Base-by-base conservation (phyloP, 2,888 invertebrate species). In the Erebia epiphron region DNA sequence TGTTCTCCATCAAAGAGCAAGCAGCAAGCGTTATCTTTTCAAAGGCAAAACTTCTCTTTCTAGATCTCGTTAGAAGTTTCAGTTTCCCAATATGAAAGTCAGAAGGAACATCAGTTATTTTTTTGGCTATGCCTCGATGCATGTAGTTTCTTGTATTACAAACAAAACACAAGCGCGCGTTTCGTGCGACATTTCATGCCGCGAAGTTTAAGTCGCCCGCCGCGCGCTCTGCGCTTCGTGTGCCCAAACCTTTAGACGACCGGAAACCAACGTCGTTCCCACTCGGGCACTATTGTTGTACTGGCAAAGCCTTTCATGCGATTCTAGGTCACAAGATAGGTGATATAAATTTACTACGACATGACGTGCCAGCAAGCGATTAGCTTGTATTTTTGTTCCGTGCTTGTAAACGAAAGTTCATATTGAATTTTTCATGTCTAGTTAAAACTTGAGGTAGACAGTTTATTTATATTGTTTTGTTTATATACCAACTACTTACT, bases 251-350 rank as follows among this genome's bases (percentile, higher is more conserved):
- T 16, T 52, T 52, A 16, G 1, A 79, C 86, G 76, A 80, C 71
- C 80, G 82, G 83, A 82, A 83, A 81, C 65, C 77, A 75, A 71
- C 70, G 72, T 71, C 64, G 72, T 52, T 63, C 66, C 62, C 60
- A 69, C 73, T 72, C 68, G 69, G 72, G 65, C 73, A 72, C 71
- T 73, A 73, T 73, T 75, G 74, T 75, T 73, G 74, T 63, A 62
- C 71, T 69, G 61, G 68, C 70, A 63, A 71, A 70, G 71, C 66
- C 73, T 73, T 74, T 68, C 68, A 64, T 67, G 57, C 63, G 63
- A 70, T 76, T 76, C 71, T 74, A 74, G 75, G 76, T 76, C 72
- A 71, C 61, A 49, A 61, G 67, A 67, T 72, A 71, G 67, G 62
- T 73, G 73, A 67, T 69, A 64, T 68, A 74, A 72, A 74, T 70